These are phyloP conservation scores for Drosophila setifemur DNA, from an alignment of 1,140 invertebrate genomes.

Conservation along the genomic window DNA sequence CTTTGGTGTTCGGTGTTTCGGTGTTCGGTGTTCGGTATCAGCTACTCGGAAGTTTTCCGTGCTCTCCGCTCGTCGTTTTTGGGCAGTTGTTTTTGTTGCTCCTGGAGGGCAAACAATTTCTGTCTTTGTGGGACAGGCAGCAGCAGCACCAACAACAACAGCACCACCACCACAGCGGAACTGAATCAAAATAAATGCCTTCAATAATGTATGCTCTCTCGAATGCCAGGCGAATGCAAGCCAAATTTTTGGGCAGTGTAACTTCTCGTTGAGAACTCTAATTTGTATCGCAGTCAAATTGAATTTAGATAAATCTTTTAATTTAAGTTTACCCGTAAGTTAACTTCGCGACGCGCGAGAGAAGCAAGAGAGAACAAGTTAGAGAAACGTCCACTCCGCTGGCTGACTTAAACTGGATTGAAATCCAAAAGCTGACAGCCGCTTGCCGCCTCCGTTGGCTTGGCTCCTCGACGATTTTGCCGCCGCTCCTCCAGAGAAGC, in stretches of 20 bases:
- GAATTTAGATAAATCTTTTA: conserved; percentile 20
- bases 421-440: conserved; percentile 67
- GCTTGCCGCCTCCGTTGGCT: conserved; percentile 12
- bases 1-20: conserved; percentile 9
- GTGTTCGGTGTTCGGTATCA: conserved; percentile 8
- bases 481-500: neutral
- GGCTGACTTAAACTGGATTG: conserved; percentile 75
- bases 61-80: conserved; percentile 11
- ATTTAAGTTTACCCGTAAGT: conserved; percentile 23
- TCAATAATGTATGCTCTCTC: conserved; percentile 71
- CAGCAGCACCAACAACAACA: conserved; percentile 36
- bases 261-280: neutral
- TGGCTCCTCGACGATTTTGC: conserved; percentile 4
- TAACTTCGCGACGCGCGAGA: conserved; percentile 40
- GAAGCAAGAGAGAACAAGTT: neutral
- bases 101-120: conserved; percentile 73
- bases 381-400: conserved; percentile 55
- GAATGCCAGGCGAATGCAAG: conserved; percentile 9
- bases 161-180: conserved; percentile 29
- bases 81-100: conserved; percentile 40
- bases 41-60: conserved; percentile 12
- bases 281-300: neutral
- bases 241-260: conserved; percentile 6
- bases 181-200: conserved; percentile 68
- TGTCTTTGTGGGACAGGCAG: conserved; percentile 56